Conservation (phyloP, 2,797 vertebrate species). For the Karalla daura region DNA sequence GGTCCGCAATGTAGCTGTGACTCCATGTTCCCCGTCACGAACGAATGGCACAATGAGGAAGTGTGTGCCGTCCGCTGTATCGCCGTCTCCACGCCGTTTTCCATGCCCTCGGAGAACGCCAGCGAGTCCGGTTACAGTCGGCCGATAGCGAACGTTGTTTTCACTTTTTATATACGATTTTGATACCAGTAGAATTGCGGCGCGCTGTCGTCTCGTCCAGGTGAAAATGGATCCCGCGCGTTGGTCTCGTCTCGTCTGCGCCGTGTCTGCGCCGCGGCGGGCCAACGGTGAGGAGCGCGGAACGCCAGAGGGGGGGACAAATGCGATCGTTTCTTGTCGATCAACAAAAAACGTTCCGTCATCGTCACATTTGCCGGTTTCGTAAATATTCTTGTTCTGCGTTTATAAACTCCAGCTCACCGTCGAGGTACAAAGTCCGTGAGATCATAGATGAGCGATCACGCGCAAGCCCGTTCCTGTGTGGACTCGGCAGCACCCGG, state of each 20-base stretch:
- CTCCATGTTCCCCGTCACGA: constrained; percentile 7
- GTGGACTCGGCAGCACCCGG: too few species aligned
- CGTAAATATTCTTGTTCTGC: too few species aligned
- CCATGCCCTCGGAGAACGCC: neutral
- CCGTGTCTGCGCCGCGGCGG: constrained; percentile 13
- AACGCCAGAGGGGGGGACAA: constrained; percentile 7
- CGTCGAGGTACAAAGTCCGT: too few species aligned
- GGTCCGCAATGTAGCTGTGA: constrained; percentile 13
- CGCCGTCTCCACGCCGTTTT: neutral
- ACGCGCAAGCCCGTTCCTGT: too few species aligned
- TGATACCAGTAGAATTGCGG: constrained; percentile 31
- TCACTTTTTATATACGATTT: constrained; percentile 36
- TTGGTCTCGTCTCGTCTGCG: neutral
- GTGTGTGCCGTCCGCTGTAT: neutral
- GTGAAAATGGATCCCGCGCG: neutral
- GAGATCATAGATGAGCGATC: too few species aligned
- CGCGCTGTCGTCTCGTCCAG: neutral
- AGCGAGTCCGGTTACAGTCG: constrained; percentile 24
- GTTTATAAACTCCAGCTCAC: too few species aligned
- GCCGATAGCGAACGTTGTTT: constrained; percentile 7
- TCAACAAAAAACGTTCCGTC: too few species aligned
- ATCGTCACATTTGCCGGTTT: too few species aligned
- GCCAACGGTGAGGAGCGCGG: constrained; percentile 2
- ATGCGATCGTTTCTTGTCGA: too few species aligned
- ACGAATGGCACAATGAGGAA: neutral